phyloP scores from a whole-genome alignment of 2,797 vertebrate species.

The Austrolebias charrua region DNA sequence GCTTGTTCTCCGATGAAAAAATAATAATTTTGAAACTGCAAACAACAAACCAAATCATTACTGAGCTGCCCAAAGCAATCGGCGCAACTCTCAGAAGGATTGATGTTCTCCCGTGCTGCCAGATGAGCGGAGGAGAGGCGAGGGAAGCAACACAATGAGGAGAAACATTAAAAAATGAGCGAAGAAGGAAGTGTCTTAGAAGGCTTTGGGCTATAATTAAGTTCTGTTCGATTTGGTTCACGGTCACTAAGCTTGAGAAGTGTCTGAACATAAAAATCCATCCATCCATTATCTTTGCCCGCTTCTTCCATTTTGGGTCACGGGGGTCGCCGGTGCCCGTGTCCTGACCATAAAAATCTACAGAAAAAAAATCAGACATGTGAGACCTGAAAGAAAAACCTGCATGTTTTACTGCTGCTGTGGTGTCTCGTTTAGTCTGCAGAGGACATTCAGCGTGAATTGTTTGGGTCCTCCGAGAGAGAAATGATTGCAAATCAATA shows the following conservation, averaged over 20 bases:
- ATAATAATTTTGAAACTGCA: constrained; percentile 23
- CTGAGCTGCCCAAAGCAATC: constrained; percentile 40
- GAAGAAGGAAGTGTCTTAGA: constrained; percentile 19
- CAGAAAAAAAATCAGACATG: constrained; percentile 23
- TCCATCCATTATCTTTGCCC: no score
- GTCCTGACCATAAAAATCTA: background rate
- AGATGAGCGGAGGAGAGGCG: constrained; percentile 29
- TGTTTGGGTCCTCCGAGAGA: background rate
- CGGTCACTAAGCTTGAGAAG: constrained; percentile 19
- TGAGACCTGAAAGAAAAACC: constrained; percentile 1
- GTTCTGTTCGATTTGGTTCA: constrained; percentile 15
- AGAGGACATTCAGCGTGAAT: background rate
- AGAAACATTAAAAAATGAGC: constrained; percentile 33
- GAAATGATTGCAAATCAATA: background rate
- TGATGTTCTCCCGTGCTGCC: constrained; percentile 47
- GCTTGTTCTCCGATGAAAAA: constrained; percentile 9
- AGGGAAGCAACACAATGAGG: constrained; percentile 8
- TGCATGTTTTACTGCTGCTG: background rate
- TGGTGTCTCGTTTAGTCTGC: background rate
- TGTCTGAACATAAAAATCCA: no score
- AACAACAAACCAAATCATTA: constrained; percentile 46
- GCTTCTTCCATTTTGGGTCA: no score
- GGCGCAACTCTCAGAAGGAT: constrained; percentile 41
- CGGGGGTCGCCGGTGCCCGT: no score
- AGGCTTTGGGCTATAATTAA: constrained; percentile 25